Evolutionary conservation across 2,797 vertebrate genomes (phyloP), one percentile per base, ranked within the genome.

Genomic region (Poeciliopsis presidionis): DNA sequence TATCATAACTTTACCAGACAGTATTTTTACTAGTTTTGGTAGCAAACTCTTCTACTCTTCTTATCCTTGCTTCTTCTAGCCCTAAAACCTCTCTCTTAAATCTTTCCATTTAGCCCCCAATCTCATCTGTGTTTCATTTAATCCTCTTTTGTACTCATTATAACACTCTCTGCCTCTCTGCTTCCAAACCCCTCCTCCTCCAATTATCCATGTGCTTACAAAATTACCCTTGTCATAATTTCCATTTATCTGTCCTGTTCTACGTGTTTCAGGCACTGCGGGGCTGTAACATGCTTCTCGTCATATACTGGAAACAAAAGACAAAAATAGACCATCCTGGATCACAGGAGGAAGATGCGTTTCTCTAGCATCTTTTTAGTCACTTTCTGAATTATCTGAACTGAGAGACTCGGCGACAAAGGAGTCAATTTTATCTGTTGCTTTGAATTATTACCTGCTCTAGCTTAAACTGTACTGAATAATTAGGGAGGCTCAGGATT

Each of bases 351-450:
- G 57, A 74, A 77, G 71, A 55, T 57, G 22, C 20, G 30, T 72
- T n/a, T 79, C 76, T 70, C 73, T 9, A 2, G 47, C 46, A 75
- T 33, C 46, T 75, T 81, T 87, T 83, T 86, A 65, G 84, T 5
- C 47, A 76, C 41, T 39, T 59, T 41, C n/a, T 88, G 63, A 88
- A 89, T 81, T 53, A 76, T 73, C 33, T 88, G 72, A 83, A 84
- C 83, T 86, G 74, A 78, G 78, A 30, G 4, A 57, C 74, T 83
- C 36, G 30, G 3, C 74, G 65, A 36, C 73, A 79, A 63, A 39
- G 63, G 76, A 83, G 84, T 86, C 71, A 51, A 6, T 90, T 79
- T 82, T 74, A 53, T 80, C 75, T 86, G 16, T 74, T 80, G 71
- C 75, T 89, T 83, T 84, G 77, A 61, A 33, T 7, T 18, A 89